Evolutionary conservation across 2,113 vertebrate species (phyloP), one percentile per base, ranked within the genome.

Genomic region (Chitala chitala): DNA sequence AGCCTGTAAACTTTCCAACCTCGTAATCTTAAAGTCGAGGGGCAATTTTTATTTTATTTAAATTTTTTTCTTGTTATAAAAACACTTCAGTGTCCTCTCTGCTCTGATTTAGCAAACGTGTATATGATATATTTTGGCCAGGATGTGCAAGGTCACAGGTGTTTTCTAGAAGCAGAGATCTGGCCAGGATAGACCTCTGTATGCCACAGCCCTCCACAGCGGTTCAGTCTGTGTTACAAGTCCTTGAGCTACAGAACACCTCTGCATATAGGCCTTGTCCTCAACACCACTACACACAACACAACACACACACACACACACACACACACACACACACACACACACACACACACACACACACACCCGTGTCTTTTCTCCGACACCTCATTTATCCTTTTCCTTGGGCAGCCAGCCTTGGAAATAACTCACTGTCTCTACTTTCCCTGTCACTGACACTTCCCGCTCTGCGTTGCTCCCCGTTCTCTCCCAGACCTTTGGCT

Each of bases 331-430:
- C n/a, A n/a, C n/a, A n/a, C n/a, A n/a, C n/a, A n/a, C n/a, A n/a
- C n/a, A n/a, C n/a, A n/a, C 55, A 1, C n/a, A 36, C 71, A 38
- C 38, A 44, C 9, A n/a, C 9, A 20, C 7, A 31, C 24, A 9
- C 70, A 58, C 50, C 53, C 61, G 36, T 59, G 40, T 29, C 71
- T 59, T 55, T 59, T 15, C 71, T 59, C 31, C 58, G 72, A 74
- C 72, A 74, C 53, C 61, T 74, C 72, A 74, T 74, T 66, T 74
- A 48, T 74, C 58, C 61, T 54, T n/a, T 65, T 74, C 72, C 58
- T 50, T 33, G 33, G 13, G 31, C 44, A 36, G 29, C 72, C 17
- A 17, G 58, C 72, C 36, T 66, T 51, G 61, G 72, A 74, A 65
- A 74, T 74, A 74, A 74, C 61, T 65, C 71, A 59, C 6, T 59